Base-by-base conservation (phyloP, 2,888 invertebrate species). In the Eupithecia subumbrata region DNA sequence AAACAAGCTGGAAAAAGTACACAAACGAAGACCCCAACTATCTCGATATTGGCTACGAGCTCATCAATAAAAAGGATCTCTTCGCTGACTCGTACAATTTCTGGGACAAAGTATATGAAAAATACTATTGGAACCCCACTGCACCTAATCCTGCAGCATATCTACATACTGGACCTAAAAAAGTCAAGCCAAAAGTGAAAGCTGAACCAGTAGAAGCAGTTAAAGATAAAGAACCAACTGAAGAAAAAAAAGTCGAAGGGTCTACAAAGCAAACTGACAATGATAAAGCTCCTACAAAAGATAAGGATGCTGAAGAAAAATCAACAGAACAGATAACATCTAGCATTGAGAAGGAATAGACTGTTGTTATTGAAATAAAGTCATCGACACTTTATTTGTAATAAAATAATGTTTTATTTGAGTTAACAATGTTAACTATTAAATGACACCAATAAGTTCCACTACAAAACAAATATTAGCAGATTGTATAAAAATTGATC, bases 31-130 rank as follows among this genome's bases (percentile, higher is more conserved):
- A 89, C n/a, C 86, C 80, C 11, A 86, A 88, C 71, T 93, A 94
- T 78, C 78, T 94, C 71, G 86, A 91, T 63, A 91, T 95, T n/a
- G 86, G 88, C 40, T 84, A 82, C 43, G 86, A 86, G 56, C 79
- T 91, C 30, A 83, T 85, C 71, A 84, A 90, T 78, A 91, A 88
- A 74, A 88, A 86, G 45, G 84, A 90, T 79, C 82, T 91, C 2
- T 90, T 92, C 22, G 81, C 79, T 69, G 86, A 91, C 16, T 86
- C 82, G 22, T 93, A 85, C 76, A 77, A 84, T 12, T 90, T 94
- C 72, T 95, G 94, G 94, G 84, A 91, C 76, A 87, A 85, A 78
- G 83, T 90, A 18, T 95, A 95, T 78, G 84, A 88, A 9, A 91
- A 90, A 69, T 84, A 91, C 84, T 89, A 93, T 72, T 92, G 91